A percentile compares a stretch with the other conserved stretches of the same genome.
Evolutionary conservation across 2,113 vertebrate species (phyloP).

Genomic region (Amblyornis subalaris): DNA sequence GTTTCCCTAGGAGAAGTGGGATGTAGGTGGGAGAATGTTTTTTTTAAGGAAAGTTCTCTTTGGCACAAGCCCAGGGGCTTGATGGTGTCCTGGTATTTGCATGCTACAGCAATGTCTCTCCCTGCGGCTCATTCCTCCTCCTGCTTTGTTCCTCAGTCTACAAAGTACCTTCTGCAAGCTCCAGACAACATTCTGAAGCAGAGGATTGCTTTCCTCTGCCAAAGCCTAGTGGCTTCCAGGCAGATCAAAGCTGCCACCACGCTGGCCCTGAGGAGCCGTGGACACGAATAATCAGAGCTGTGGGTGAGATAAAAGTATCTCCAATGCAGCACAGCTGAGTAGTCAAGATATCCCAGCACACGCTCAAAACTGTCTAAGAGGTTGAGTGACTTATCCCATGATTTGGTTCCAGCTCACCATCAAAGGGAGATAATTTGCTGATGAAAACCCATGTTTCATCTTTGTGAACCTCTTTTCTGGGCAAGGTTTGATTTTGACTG

Average conservation of each 20-base stretch:
- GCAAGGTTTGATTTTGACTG: not conserved
- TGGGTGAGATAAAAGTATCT: not conserved
- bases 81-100: not conserved
- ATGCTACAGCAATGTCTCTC: not conserved
- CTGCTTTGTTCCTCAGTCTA: not conserved
- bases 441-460: not conserved
- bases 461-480: not conserved
- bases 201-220: not conserved
- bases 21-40: not conserved
- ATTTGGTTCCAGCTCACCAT: not conserved
- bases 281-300: not conserved
- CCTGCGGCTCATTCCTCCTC: not conserved
- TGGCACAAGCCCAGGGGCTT: not conserved
- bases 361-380: not conserved
- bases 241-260: constrained; percentile 19
- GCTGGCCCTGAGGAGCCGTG: not conserved
- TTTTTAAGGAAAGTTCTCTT: not conserved
- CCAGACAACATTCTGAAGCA: not conserved
- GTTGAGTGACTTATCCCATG: not conserved
- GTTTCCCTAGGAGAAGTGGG: not conserved
- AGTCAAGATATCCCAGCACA: not conserved
- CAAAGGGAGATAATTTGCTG: not conserved
- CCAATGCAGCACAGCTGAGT: not conserved
- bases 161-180: constrained; percentile 1
- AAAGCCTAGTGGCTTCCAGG: not conserved